Percentiles rank a stretch among this genome's conserved stretches.
phyloP scores from a whole-genome alignment of 92 coral and sea anemone genomes.

The Pocillopora meandrina region DNA sequence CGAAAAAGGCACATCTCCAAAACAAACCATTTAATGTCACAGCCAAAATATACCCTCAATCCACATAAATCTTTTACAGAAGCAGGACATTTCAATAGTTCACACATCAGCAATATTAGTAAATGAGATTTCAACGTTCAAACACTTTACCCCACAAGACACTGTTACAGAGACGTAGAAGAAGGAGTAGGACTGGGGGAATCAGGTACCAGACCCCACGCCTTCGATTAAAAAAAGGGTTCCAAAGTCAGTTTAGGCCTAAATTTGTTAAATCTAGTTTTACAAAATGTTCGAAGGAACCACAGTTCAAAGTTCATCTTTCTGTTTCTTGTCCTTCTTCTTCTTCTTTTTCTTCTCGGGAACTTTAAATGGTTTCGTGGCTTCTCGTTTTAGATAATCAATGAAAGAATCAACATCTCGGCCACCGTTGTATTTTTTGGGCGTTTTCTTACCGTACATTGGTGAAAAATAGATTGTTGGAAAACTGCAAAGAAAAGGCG shows the following conservation, averaged over 20 bases:
- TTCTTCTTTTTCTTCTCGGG: constrained; percentile 64
- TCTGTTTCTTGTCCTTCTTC: constrained; percentile 59
- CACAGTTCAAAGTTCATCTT: constrained; percentile 43
- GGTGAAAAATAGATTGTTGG: constrained; percentile 97
- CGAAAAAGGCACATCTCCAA: too few relatives aligned
- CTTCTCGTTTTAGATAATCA: constrained; percentile 81
- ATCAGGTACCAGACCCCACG: not conserved
- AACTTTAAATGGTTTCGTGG: constrained; percentile 74
- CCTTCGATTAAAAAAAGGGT: not conserved
- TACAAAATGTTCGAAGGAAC: not conserved
- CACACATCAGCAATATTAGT: too few relatives aligned
- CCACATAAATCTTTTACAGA: too few relatives aligned
- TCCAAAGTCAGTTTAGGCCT: not conserved
- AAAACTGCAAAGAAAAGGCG: constrained; percentile 55
- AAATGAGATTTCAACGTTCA: too few relatives aligned
- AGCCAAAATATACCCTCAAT: too few relatives aligned
- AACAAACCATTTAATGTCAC: too few relatives aligned
- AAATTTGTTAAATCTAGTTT: constrained; percentile 32
- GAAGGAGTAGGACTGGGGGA: too few relatives aligned
- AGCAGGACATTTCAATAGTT: too few relatives aligned
- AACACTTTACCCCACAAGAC: too few relatives aligned
- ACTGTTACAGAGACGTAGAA: too few relatives aligned
- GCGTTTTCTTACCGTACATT: constrained; percentile 79
- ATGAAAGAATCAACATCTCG: constrained; percentile 86
- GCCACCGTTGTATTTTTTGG: constrained; percentile 84